These are phyloP conservation scores for Diploptera punctata DNA, from an alignment of 2,888 invertebrate genomes.

Conservation along the genomic window DNA sequence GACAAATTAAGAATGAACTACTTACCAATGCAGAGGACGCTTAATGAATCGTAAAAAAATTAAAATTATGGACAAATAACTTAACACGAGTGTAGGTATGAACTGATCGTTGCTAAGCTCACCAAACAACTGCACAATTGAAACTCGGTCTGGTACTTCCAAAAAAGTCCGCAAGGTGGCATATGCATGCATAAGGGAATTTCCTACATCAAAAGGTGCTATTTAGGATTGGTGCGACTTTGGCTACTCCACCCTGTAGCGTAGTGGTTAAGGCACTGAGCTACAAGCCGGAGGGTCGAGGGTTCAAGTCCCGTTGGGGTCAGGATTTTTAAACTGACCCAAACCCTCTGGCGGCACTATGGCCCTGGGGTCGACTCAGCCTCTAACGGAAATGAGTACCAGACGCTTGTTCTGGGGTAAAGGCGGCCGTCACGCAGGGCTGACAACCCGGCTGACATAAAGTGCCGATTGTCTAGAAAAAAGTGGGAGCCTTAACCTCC, in stretches of 20 bases:
- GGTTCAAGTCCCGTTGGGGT: too few relatives aligned
- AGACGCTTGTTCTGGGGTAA: too few relatives aligned
- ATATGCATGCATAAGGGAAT: not conserved
- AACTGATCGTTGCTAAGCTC: not conserved
- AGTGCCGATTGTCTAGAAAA: too few relatives aligned
- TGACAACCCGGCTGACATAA: too few relatives aligned
- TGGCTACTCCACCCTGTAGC: not conserved
- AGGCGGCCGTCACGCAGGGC: too few relatives aligned
- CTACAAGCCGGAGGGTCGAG: too few relatives aligned
- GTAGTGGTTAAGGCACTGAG: too few relatives aligned
- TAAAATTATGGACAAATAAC: not conserved
- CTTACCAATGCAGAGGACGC: not conserved
- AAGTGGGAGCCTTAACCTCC: too few relatives aligned
- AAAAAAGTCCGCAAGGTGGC: not conserved
- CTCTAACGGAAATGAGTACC: too few relatives aligned
- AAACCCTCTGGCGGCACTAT: too few relatives aligned
- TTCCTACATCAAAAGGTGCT: not conserved
- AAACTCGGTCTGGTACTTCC: not conserved
- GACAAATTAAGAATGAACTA: constrained; percentile 8
- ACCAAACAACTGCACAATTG: not conserved
- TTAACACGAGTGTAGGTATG: not conserved
- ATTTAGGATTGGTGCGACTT: not conserved
- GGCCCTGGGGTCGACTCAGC: too few relatives aligned
- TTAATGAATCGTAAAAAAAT: not conserved
- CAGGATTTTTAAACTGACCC: too few relatives aligned